Conservation (phyloP, 2,888 invertebrate species). For the Kuschelorhynchus macadamiae region DNA sequence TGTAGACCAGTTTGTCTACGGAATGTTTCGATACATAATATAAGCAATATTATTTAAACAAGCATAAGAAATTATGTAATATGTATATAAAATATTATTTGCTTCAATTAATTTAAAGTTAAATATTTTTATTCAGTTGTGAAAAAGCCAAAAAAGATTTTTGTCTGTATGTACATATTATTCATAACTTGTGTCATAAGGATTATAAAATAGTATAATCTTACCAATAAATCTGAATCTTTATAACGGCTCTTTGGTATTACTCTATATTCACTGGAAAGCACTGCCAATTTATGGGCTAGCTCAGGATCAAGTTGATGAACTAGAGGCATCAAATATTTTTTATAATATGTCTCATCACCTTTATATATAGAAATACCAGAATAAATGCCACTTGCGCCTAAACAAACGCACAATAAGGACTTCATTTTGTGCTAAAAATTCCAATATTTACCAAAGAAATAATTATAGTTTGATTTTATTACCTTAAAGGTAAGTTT, state of each 20-base stretch:
- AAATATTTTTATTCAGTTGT: no score
- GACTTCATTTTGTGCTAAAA: slow-evolving; percentile 79
- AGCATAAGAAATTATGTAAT: no score
- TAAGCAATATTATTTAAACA: no score
- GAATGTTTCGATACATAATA: no score
- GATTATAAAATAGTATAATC: no score
- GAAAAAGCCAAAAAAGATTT: no score
- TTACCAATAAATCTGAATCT: slow-evolving; percentile 79
- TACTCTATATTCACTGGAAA: slow-evolving; percentile 82
- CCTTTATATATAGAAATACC: slow-evolving; percentile 80
- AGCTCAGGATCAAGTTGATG: slow-evolving; percentile 84
- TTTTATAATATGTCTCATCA: slow-evolving; percentile 84
- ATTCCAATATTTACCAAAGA: slow-evolving; percentile 48
- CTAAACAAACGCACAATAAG: slow-evolving; percentile 74
- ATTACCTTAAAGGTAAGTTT: not conserved
- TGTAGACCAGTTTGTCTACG: no score
- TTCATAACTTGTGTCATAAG: no score
- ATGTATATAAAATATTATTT: no score
- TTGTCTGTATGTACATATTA: no score
- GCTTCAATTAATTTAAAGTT: no score
- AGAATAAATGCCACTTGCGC: slow-evolving; percentile 77
- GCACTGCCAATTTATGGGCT: slow-evolving; percentile 85
- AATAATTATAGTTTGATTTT: not conserved
- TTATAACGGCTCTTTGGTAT: slow-evolving; percentile 74
- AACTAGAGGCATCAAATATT: slow-evolving; percentile 79